Evolutionary conservation across 2,113 vertebrate genomes (phyloP).

Genomic region (Scomber japonicus): DNA sequence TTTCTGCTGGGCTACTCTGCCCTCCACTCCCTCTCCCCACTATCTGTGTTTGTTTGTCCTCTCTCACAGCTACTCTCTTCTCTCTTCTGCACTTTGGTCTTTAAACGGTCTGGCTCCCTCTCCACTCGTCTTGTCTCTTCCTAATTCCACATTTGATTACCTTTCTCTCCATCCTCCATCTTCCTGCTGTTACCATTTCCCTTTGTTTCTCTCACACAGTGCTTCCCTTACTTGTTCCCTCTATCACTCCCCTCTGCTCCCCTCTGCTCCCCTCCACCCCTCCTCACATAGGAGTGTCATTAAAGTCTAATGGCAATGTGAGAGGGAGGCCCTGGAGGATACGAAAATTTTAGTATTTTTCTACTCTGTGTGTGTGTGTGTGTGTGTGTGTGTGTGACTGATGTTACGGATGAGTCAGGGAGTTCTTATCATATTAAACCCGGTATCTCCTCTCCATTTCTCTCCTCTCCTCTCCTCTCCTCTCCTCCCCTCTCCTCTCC

Average conservation of each 20-base stretch:
- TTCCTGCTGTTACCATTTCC: not conserved
- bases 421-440: slow-evolving; percentile 41
- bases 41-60: not conserved
- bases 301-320: slow-evolving; percentile 44
- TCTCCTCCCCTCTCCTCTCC: not conserved
- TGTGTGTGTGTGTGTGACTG: slow-evolving; percentile 2
- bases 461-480: not conserved
- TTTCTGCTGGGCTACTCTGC: slow-evolving; percentile 9
- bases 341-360: slow-evolving; percentile 9
- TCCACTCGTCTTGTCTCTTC: slow-evolving; percentile 7
- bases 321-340: slow-evolving; percentile 21
- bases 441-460: slow-evolving; percentile 1
- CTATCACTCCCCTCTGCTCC: not conserved
- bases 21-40: slow-evolving; percentile 5
- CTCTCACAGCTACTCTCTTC: not conserved
- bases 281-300: slow-evolving; percentile 12
- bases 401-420: slow-evolving; percentile 47
- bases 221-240: slow-evolving; percentile 20
- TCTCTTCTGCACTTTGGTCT: not conserved
- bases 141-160: slow-evolving; percentile 32
- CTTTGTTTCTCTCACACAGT: not conserved
- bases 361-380: not conserved
- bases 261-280: not conserved
- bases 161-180: not conserved
- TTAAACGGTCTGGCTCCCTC: slow-evolving; percentile 4